A percentile compares a stretch with the other conserved stretches of the same genome.
Evolutionary conservation across 2,797 vertebrate genomes (phyloP).

Genomic region (Sorex maritimensis): DNA sequence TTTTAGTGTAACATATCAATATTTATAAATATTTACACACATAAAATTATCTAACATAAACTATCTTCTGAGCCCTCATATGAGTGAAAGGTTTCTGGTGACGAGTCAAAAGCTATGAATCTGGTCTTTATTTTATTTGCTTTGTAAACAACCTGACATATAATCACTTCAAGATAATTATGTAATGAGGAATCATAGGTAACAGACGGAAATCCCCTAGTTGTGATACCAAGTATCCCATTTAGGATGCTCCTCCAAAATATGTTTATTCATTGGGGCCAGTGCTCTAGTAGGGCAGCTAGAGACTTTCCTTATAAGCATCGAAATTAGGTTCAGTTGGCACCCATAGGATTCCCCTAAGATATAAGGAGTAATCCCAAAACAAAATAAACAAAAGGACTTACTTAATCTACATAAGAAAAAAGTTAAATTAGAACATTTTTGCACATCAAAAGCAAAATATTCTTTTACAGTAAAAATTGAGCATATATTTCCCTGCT

Average conservation of each 20-base stretch:
- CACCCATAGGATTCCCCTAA: no score
- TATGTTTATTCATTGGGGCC: no score
- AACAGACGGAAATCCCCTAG: no score
- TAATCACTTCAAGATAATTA: slow-evolving; percentile 10
- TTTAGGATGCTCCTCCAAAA: no score
- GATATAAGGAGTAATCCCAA: no score
- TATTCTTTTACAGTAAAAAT: slow-evolving; percentile 36
- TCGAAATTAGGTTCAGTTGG: no score
- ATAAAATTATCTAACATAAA: not conserved
- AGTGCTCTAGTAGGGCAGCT: no score
- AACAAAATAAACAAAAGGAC: no score
- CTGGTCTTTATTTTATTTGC: not conserved
- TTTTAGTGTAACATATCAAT: not conserved
- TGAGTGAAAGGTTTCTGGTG: not conserved
- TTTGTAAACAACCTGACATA: not conserved
- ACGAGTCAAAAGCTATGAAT: not conserved
- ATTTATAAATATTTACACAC: not conserved
- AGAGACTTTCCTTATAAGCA: no score
- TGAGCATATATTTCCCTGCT: not conserved
- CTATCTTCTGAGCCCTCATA: not conserved
- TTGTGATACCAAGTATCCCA: no score
- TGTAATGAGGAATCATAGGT: no score
- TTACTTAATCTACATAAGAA: no score
- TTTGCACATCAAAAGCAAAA: slow-evolving; percentile 26
- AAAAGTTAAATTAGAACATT: not conserved